These are phyloP conservation scores for Cancer borealis DNA, from an alignment of 2,888 invertebrate genomes.

Conservation along the genomic window DNA sequence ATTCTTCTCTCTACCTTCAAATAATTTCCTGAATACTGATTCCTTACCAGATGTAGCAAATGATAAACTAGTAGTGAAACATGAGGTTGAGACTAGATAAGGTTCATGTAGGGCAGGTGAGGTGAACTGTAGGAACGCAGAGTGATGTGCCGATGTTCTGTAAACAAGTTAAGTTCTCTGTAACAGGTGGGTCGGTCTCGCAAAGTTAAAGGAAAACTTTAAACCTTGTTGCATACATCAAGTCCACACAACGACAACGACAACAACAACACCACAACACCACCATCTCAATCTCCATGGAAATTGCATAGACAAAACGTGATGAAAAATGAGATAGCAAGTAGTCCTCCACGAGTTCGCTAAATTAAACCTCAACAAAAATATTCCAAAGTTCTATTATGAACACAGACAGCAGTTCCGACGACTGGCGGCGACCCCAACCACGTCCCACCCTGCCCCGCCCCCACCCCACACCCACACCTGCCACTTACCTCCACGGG, in stretches of 20 bases:
- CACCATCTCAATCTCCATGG: not conserved
- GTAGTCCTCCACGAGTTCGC: conserved; percentile 36
- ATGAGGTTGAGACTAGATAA: not conserved
- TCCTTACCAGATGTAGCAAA: not conserved
- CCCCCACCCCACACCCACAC: not conserved
- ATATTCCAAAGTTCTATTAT: conserved; percentile 17
- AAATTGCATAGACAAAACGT: not conserved
- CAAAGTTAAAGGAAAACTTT: not conserved
- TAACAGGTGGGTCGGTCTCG: conserved; percentile 65
- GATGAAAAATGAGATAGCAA: not conserved
- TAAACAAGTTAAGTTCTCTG: conserved; percentile 65
- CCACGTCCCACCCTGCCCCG: not conserved
- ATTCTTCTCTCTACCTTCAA: conserved; percentile 30
- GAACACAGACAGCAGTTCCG: conserved; percentile 44
- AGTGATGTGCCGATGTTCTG: conserved; percentile 63
- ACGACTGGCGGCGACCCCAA: conserved; percentile 47
- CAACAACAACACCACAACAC: too few species aligned
- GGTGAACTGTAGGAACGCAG: not conserved
- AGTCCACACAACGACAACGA: too few species aligned
- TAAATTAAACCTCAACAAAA: conserved; percentile 55
- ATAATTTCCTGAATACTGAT: not conserved
- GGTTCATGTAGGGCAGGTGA: not conserved
- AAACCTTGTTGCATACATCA: not conserved
- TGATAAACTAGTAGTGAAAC: not conserved
- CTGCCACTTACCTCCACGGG: conserved; percentile 68